Evolutionary conservation across 2,113 vertebrate species (phyloP), one percentile per base, ranked within the genome.

Genomic region (Ranitomeya variabilis): DNA sequence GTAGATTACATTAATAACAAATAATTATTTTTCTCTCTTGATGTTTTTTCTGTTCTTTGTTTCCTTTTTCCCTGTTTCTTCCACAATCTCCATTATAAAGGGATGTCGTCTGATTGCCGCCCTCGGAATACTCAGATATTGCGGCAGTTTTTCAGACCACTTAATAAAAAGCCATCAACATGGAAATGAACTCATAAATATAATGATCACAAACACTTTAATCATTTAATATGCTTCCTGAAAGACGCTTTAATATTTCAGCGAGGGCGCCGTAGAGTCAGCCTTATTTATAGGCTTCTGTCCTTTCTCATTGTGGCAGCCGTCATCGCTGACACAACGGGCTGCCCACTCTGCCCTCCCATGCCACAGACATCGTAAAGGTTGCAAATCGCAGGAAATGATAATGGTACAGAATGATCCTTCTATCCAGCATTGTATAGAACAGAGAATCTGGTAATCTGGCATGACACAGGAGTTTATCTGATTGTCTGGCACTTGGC

Each of bases 181-280:
- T 64, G 85, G 64, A 86, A 86, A 86, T 86, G 55, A 86, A 77
- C 73, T 77, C 85, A 86, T 86, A 74, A 86, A 86, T 86, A 86
- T 86, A 64, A 31, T 85, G 67, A 57, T 85, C 67, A 31, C 69
- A 59, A 78, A 77, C 12, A 31, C 73, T 62, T 86, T 86, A 86
- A 86, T 78, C 73, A 64, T 77, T 86, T 62, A 51, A 37, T 62
- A 76, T 26, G 12, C 62, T 77, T 77, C 23, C 73, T 78, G 21
- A 31, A 86, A 60, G 26, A 14, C 6, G 15, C 71, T 76, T 86
- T 62, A 86, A 86, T 86, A 86, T 86, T 86, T 86, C 4, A 86
- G 85, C n/a, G 57, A 64, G 85, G 31, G 71, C n/a, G 26, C 52
- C 9, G 7, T 18, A 23, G 16, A 59, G 66, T 85, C 84, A 76